phyloP scores from a whole-genome alignment of 2,113 vertebrate genomes.

The Chloroceryle aenea region DNA sequence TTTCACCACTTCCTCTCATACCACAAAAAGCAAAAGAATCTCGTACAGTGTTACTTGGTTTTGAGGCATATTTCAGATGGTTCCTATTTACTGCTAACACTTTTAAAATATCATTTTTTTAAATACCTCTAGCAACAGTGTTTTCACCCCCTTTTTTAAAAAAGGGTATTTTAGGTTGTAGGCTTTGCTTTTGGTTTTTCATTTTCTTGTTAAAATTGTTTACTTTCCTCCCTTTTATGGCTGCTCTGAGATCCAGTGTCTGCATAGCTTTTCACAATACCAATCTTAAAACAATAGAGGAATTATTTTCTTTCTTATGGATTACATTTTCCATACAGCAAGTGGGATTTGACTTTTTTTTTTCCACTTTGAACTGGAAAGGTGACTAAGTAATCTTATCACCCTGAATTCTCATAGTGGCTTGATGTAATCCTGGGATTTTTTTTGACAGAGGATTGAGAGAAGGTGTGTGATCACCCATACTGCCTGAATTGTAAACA shows the following conservation, averaged over 20 bases:
- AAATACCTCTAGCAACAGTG: not conserved
- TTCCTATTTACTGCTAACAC: not conserved
- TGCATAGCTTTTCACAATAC: not conserved
- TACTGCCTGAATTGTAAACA: not conserved
- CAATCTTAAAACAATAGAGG: not conserved
- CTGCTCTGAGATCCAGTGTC: not conserved
- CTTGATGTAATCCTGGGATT: not conserved
- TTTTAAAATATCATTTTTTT: not conserved
- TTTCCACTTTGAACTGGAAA: not conserved
- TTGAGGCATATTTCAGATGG: not conserved
- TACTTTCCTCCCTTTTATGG: not conserved
- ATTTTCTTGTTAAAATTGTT: not conserved
- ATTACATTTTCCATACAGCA: not conserved
- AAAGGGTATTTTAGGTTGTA: not conserved
- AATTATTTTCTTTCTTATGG: not conserved
- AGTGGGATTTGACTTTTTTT: not conserved
- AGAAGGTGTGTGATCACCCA: not conserved
- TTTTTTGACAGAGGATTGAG: not conserved
- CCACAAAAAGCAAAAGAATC: conserved; percentile 5
- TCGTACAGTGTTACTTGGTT: not conserved
- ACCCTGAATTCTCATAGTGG: not conserved
- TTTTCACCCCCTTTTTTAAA: not conserved
- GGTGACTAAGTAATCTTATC: not conserved
- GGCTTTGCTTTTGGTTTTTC: not conserved
- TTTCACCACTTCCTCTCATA: conserved; percentile 1